Evolutionary conservation across 2,113 vertebrate genomes (phyloP).

Genomic region (Chloropsis hardwickii): DNA sequence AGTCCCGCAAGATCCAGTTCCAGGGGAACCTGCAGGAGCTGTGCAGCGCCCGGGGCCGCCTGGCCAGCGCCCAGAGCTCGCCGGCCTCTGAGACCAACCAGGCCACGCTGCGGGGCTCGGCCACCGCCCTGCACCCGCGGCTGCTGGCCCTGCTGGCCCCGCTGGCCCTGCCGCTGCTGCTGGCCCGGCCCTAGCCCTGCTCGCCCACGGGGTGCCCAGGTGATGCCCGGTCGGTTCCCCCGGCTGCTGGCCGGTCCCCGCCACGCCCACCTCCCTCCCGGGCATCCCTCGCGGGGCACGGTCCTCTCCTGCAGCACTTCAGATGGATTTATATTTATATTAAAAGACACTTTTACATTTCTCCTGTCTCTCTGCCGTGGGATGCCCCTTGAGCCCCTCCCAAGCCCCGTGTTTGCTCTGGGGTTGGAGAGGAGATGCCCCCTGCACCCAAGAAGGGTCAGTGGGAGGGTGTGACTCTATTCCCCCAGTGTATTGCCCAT

Average conservation of each 20-base stretch:
- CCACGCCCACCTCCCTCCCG: background rate
- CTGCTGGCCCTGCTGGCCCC: conserved; percentile 18
- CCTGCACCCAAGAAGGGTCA: background rate
- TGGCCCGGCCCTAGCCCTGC: conserved; percentile 43
- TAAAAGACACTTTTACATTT: conserved; percentile 68
- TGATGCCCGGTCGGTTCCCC: accelerated
- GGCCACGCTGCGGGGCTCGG: conserved; percentile 79
- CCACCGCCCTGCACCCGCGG: background rate
- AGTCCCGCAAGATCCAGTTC: conserved; percentile 92
- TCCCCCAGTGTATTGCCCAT: accelerated
- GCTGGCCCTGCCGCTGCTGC: conserved; percentile 37
- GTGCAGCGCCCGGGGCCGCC: conserved; percentile 77
- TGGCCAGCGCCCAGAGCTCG: conserved; percentile 50
- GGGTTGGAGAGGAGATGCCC: background rate
- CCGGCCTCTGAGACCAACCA: conserved; percentile 81
- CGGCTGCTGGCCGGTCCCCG: accelerated
- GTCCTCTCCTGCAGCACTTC: conserved; percentile 40
- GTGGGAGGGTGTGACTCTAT: background rate
- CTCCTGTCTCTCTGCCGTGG: background rate
- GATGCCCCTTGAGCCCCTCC: background rate
- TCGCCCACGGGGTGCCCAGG: background rate
- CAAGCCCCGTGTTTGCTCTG: background rate
- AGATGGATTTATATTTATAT: conserved; percentile 78
- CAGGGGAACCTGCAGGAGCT: conserved; percentile 92
- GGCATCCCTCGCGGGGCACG: background rate